These are phyloP conservation scores for Amphipyra berbera DNA, from an alignment of 2,888 invertebrate genomes.

Conservation along the genomic window DNA sequence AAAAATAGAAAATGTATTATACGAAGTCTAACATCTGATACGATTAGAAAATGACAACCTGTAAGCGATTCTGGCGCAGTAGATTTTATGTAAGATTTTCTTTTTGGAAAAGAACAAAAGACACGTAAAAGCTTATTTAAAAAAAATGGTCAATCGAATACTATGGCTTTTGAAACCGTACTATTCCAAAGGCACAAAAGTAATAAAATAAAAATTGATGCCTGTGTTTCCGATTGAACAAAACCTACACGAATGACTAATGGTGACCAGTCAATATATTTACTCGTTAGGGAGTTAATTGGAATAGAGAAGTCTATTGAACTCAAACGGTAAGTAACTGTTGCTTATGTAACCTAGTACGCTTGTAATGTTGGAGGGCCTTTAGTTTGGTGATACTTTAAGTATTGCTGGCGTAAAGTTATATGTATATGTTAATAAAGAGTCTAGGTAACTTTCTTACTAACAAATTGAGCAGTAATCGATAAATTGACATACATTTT, in stretches of 20 bases:
- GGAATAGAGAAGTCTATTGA: conserved; percentile 65
- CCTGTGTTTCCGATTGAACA: conserved; percentile 51
- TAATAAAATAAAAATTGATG: conserved; percentile 37
- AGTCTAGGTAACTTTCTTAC: too few relatives aligned
- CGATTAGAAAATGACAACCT: too few relatives aligned
- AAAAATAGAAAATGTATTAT: too few relatives aligned
- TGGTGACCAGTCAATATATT: conserved; percentile 54
- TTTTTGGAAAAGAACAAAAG: too few relatives aligned
- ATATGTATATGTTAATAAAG: neutral
- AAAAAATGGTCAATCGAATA: too few relatives aligned
- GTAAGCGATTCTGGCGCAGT: too few relatives aligned
- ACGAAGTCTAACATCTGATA: too few relatives aligned
- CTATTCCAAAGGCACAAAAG: neutral
- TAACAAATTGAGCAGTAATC: too few relatives aligned
- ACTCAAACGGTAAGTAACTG: conserved; percentile 37
- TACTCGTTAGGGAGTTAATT: conserved; percentile 67
- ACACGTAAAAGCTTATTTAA: too few relatives aligned
- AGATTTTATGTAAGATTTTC: too few relatives aligned
- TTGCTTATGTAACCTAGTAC: conserved; percentile 28
- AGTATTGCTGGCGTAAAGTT: neutral
- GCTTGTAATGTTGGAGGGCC: conserved; percentile 7
- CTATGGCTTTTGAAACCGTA: too few relatives aligned
- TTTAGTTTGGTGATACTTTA: conserved; percentile 3
- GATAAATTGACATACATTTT: too few relatives aligned
- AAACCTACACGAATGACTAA: conserved; percentile 68